Evolutionary conservation across 2,797 vertebrate species (phyloP).

Genomic region (Halcyon smyrnensis): DNA sequence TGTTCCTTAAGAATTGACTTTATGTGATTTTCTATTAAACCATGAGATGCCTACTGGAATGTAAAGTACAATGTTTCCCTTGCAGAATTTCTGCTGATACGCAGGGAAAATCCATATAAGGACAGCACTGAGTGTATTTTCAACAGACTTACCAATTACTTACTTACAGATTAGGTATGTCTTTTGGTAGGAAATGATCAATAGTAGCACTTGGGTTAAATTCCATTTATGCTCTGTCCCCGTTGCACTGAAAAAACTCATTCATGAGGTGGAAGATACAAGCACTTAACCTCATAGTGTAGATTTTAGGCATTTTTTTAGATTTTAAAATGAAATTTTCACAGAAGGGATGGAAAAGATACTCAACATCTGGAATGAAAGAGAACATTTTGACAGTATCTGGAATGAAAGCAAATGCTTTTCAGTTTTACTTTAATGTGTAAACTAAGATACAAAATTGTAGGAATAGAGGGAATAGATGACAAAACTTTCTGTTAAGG

Average conservation of each 20-base stretch:
- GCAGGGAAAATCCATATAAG: neutral
- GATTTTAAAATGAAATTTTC: neutral
- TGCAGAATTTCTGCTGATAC: conserved; percentile 35
- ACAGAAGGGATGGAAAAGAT: neutral
- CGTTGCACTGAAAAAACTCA: neutral
- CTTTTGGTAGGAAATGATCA: neutral
- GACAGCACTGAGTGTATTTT: conserved; percentile 1
- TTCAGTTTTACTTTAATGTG: neutral
- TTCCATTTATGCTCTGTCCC: neutral
- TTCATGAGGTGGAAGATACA: neutral
- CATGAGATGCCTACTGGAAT: neutral
- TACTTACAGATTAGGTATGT: neutral
- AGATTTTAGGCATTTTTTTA: neutral
- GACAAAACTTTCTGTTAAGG: neutral
- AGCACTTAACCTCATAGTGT: neutral
- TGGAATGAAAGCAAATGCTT: neutral
- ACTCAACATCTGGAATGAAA: neutral
- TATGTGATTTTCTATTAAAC: conserved; percentile 2
- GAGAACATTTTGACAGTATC: neutral
- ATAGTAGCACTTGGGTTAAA: neutral
- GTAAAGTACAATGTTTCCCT: conserved; percentile 17
- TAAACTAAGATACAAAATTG: neutral
- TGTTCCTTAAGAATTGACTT: neutral
- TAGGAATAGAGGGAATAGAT: neutral
- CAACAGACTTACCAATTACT: conserved; percentile 1